These are phyloP conservation scores for Epinotia ramella DNA, from an alignment of 2,888 invertebrate species.

Conservation along the genomic window DNA sequence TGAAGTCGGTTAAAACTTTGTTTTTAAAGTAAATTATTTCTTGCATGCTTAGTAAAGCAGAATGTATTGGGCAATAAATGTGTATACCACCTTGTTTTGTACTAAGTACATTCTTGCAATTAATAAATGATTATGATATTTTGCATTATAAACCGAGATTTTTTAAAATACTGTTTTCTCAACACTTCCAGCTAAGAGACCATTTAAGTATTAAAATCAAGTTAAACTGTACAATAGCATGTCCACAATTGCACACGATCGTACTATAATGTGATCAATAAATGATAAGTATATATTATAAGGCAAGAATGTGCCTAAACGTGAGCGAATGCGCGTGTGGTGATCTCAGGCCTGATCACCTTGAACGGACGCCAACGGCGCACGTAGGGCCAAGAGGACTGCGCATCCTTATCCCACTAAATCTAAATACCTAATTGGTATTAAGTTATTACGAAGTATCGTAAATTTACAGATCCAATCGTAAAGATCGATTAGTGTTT, in stretches of 20 bases:
- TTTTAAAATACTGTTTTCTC: no score
- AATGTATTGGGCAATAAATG: no score
- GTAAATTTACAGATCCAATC: neutral
- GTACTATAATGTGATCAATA: constrained; percentile 34
- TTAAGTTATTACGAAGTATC: neutral
- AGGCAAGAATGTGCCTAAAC: constrained; percentile 52
- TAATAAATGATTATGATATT: no score
- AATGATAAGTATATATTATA: constrained; percentile 40
- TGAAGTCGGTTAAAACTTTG: no score
- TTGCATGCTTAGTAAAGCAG: no score
- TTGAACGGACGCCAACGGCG: constrained; percentile 60
- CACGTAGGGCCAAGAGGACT: constrained; percentile 52
- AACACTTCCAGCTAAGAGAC: no score
- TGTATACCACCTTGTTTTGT: no score
- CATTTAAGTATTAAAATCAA: no score
- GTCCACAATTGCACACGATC: neutral
- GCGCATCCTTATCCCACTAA: constrained; percentile 50
- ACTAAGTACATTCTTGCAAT: no score
- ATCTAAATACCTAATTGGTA: constrained; percentile 47
- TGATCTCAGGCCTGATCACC: constrained; percentile 68
- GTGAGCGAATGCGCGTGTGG: constrained; percentile 58
- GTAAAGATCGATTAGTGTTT: neutral
- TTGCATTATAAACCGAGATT: no score
- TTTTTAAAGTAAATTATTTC: no score
- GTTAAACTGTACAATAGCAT: neutral